Base-by-base conservation (phyloP, 2,113 vertebrate genomes). In the Mastomys coucha region DNA sequence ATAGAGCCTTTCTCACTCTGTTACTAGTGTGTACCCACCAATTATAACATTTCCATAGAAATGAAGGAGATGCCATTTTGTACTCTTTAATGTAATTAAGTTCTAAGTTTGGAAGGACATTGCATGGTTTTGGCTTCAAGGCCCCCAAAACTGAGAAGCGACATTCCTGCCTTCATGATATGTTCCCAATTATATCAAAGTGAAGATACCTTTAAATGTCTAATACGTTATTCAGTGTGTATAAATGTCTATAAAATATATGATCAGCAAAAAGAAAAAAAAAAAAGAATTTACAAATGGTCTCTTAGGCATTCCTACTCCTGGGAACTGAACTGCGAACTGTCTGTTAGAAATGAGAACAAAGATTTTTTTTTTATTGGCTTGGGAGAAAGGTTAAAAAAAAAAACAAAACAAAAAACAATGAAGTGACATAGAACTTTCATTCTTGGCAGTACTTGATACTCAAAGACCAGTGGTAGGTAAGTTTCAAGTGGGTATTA, bases 281-380 rank as follows among this genome's bases (percentile, higher is more conserved):
- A n/a, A 63, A 81, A 78, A 53, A 24, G 26, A 72, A 22, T 53
- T 88, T 4, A 8, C 58, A 89, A 93, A 88, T 70, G n/a, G 42
- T 91, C 85, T 81, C 13, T 42, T 7, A 88, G 49, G 39, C n/a
- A 45, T 93, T 73, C 85, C 45, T 39, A 51, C 39, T 88, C 63
- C 65, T 77, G n/a, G 65, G 36, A 31, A 45, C 42, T n/a, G 24
- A 88, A 94, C 67, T 94, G 58, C 16, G 9, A 28, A 69, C 33
- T 89, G 39, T 33, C 85, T 97, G 77, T 78, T 45, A 90, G 56
- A 96, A 92, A 19, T 65, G 49, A 93, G 95, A 92, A 67, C 33
- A 94, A 94, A 36, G 58, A 90, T 12, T 28, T 26, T 91, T 91
- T 45, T 45, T 92, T 94, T 42, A 56, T 70, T 33, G 56, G 70